Evolutionary conservation across 2,797 vertebrate species (phyloP), one percentile per base, ranked within the genome.

Genomic region (Enteromius paludinosus): DNA sequence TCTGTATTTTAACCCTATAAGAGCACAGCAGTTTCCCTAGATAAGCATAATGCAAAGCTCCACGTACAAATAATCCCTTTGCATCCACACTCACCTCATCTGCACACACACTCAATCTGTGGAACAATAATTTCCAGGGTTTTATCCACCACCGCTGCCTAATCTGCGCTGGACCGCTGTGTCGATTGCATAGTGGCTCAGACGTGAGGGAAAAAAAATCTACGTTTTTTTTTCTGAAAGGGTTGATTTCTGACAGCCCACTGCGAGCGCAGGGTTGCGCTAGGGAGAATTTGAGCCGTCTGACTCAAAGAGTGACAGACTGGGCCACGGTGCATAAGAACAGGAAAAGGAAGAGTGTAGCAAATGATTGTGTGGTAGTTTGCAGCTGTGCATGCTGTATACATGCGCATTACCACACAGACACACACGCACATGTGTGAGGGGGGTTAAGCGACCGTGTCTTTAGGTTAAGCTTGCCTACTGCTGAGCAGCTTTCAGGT

Each of bases 291-390:
- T 66, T 59, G 64, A 56, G 80, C 80, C 17, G n/a, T 38, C 20
- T 10, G 56, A 47, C 79, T 43, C 14, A 11, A 10, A 65, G 43
- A 65, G 9, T 65, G 59, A 82, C 25, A 47, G 33, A 10, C 8
- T 68, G 11, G 43, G 38, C 49, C 20, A 28, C 61, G 0, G 71
- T 20, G 33, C 20, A 45, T 0, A 18, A 82, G 61, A 78, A 87
- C 87, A 86, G 87, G 84, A 86, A 87, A 70, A 87, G 87, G 87
- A 87, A 87, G 82, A 68, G 35, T 23, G 59, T 65, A 78, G 56
- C 66, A 62, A 28, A 64, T 56, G 41, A 47, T 56, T 1, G 25
- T 45, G 59, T 28, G 54, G 7, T 70, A 62, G 62, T 74, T 64
- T 87, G 86, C 86, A 87, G 82, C 71, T 86, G 81, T 87, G 84